A percentile compares a stretch with the other conserved stretches of the same genome.
Conservation (phyloP, 2,113 vertebrate species). For the Turnix velox region DNA sequence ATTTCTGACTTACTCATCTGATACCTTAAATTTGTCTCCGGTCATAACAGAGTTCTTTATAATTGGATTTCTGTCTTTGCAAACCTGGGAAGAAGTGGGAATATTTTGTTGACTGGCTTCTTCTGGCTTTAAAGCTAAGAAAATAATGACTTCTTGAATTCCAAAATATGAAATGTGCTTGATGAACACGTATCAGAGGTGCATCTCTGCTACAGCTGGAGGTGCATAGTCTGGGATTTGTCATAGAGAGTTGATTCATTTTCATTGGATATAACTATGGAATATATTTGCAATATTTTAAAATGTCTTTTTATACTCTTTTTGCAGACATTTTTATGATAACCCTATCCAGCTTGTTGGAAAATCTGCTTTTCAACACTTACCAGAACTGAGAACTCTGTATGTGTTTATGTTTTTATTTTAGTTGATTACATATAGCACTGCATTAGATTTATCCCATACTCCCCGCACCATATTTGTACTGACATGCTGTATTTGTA, state of each 20-base stretch:
- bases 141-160: not conserved
- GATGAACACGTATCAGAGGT: not conserved
- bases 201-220: not conserved
- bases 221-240: not conserved
- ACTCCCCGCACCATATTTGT: not conserved
- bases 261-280: not conserved
- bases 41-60: not conserved
- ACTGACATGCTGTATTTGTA: not conserved
- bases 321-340: constrained; percentile 90
- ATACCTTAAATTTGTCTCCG: not conserved
- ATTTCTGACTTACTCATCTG: not conserved
- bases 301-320: not conserved
- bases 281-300: not conserved
- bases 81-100: not conserved
- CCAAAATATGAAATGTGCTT: not conserved
- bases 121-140: not conserved
- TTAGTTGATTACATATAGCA: not conserved
- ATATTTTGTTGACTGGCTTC: not conserved
- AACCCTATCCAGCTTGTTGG: constrained; percentile 91
- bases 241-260: not conserved
- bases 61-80: not conserved
- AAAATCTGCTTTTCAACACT: constrained; percentile 87
- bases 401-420: constrained; percentile 57
- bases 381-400: constrained; percentile 86
- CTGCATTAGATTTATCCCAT: not conserved